Evolutionary conservation across 2,888 invertebrate species (phyloP), one percentile per base, ranked within the genome.

Genomic region (Eretmocerus hayati): DNA sequence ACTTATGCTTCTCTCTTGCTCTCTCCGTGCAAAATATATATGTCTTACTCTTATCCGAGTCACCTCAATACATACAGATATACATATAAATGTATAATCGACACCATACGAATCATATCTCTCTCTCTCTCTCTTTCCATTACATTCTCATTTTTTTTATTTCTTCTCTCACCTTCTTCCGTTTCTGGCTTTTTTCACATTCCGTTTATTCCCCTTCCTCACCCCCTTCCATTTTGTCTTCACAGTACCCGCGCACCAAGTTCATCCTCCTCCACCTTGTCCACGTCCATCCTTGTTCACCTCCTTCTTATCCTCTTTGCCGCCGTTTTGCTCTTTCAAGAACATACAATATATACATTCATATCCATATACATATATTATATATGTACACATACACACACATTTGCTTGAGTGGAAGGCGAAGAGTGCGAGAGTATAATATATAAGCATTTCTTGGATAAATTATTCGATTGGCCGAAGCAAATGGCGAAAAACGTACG

Each of bases 141-240:
- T 51, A 37, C 50, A 41, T 46, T 20, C 42, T 46, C 51, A 5
- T 42, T 26, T 18, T 9, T 37, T 38, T 26, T 49, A 30, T 52
- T 49, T 39, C 46, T 42, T 48, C 43, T 48, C 48, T 47, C 40
- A 36, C 45, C 46, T 51, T 51, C 50, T 47, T 56, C 50, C 48
- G 49, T 26, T 50, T 47, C 48, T 50, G 44, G 26, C 43, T 40
- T 54, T 52, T 46, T 50, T 51, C 46, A 40, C 42, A 46, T 46
- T 42, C 43, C 26, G n/a, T n/a, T 41, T 49, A 43, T 30, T 38
- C 32, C 42, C 44, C 32, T 36, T 33, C 13, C 9, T 23, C 41
- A 20, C 22, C 16, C 42, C 35, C 41, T 33, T 42, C 40, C 40
- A 4, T 16, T 39, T 20, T 37, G 32, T 32, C 45, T 42, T 37